These are phyloP conservation scores for Bombus polaris DNA, from an alignment of 1,140 invertebrate genomes.

Conservation along the genomic window DNA sequence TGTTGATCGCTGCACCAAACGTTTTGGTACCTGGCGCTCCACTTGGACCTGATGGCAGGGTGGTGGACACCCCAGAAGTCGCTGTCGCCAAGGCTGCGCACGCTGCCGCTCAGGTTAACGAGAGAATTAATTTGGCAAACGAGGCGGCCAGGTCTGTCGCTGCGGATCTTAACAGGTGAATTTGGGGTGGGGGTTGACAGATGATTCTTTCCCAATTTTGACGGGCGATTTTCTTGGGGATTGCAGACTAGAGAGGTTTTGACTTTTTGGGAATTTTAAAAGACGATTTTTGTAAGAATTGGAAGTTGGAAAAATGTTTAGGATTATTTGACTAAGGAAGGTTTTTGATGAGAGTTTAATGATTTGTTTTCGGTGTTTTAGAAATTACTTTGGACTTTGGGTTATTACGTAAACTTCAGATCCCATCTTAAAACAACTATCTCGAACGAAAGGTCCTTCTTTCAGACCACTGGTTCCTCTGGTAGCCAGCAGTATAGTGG, in stretches of 20 bases:
- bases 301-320: too few species aligned
- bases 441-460: not conserved
- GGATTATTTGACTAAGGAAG: too few species aligned
- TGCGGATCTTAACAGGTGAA: constrained; percentile 31
- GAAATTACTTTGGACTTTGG: too few species aligned
- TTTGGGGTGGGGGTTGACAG: not conserved
- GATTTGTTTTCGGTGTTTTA: too few species aligned
- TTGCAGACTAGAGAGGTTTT: too few species aligned
- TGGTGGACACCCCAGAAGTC: constrained; percentile 75
- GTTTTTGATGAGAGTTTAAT: too few species aligned
- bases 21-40: constrained; percentile 41
- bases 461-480: constrained; percentile 53
- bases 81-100: constrained; percentile 84
- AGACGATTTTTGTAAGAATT: too few species aligned
- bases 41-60: constrained; percentile 69
- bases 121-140: constrained; percentile 76
- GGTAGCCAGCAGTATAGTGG: constrained; percentile 37
- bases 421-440: too few species aligned
- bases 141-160: constrained; percentile 62
- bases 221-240: too few species aligned
- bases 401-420: too few species aligned
- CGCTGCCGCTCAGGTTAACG: constrained; percentile 83
- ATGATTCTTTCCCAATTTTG: not conserved
- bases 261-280: too few species aligned
- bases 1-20: constrained; percentile 29